phyloP scores from a whole-genome alignment of 1,140 invertebrate species.

The Temnothorax curvispinosus region DNA sequence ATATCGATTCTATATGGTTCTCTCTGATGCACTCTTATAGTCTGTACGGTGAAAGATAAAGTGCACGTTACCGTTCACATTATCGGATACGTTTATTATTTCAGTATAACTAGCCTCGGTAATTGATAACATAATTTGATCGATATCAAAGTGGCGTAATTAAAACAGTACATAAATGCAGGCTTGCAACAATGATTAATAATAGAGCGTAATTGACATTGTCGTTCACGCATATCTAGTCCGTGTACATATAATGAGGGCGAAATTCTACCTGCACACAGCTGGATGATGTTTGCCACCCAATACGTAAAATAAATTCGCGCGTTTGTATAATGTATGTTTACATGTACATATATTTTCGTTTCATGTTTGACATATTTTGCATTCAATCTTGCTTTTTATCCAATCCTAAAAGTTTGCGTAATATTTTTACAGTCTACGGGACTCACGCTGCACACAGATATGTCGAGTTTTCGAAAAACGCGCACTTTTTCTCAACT shows the following conservation, averaged over 20 bases:
- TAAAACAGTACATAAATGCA: neutral
- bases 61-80: neutral
- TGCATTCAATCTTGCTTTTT: slow-evolving; percentile 22
- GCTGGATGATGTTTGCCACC: neutral
- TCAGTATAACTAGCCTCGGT: neutral
- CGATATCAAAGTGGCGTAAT: neutral
- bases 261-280: neutral
- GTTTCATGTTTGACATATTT: slow-evolving; percentile 29
- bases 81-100: neutral
- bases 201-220: slow-evolving; percentile 13
- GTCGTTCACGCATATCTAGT: slow-evolving; percentile 4
- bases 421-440: slow-evolving; percentile 28
- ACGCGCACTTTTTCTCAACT: neutral
- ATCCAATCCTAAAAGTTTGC: slow-evolving; percentile 24
- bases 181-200: slow-evolving; percentile 23
- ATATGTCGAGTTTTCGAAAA: slow-evolving; percentile 9
- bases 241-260: neutral
- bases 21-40: neutral
- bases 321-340: neutral
- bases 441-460: neutral
- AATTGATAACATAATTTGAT: slow-evolving; percentile 6
- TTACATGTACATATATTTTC: neutral
- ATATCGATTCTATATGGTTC: neutral
- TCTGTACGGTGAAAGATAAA: neutral
- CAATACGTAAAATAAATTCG: slow-evolving; percentile 22